Evolutionary conservation across 2,888 invertebrate species (phyloP).

Genomic region (Idaea dimidiata): DNA sequence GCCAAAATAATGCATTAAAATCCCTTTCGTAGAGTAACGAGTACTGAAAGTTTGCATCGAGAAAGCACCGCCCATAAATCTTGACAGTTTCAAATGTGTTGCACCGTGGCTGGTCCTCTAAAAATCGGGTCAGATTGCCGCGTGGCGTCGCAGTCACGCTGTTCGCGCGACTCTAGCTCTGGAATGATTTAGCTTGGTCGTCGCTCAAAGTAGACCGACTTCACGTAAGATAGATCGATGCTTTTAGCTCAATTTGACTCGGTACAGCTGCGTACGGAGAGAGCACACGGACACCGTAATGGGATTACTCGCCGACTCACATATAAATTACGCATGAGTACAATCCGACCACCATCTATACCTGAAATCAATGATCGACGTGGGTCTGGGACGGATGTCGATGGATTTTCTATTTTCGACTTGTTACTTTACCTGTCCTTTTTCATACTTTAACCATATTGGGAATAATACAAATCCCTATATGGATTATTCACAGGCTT

Average conservation of each 20-base stretch:
- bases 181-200: constrained; percentile 65
- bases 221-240: constrained; percentile 70
- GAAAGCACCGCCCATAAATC: constrained; percentile 40
- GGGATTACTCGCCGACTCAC: constrained; percentile 51
- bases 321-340: constrained; percentile 59
- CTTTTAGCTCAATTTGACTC: constrained; percentile 72
- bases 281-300: constrained; percentile 45
- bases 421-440: constrained; percentile 28
- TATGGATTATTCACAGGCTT: constrained; percentile 19
- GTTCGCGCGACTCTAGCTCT: constrained; percentile 46
- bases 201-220: constrained; percentile 69
- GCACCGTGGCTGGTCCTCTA: constrained; percentile 45
- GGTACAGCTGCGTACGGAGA: constrained; percentile 56
- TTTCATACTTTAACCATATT: constrained; percentile 30
- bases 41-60: constrained; percentile 57
- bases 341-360: constrained; percentile 28
- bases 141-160: constrained; percentile 23
- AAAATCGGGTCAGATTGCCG: constrained; percentile 57
- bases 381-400: constrained; percentile 23
- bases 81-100: constrained; percentile 46
- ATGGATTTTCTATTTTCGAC: constrained; percentile 24
- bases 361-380: constrained; percentile 33
- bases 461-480: constrained; percentile 23
- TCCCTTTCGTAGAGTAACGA: constrained; percentile 60
- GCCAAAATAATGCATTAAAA: constrained; percentile 77